Conservation (phyloP, 2,113 vertebrate genomes). For the Sebastes schlegelii region DNA sequence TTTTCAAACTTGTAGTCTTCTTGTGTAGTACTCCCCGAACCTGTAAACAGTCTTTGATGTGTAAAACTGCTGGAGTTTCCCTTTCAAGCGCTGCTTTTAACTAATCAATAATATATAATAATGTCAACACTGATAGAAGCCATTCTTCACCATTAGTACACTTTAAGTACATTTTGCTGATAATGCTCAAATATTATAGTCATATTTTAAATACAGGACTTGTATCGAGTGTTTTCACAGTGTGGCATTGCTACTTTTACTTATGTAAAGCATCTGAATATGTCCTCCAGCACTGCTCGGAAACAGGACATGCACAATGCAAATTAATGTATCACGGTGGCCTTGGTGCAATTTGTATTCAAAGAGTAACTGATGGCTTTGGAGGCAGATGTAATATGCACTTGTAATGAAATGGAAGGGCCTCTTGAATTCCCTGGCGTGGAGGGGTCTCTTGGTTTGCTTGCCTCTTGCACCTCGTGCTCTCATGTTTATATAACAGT, state of each 20-base stretch:
- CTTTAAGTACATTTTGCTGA: neutral
- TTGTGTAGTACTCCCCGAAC: neutral
- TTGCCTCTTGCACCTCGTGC: constrained; percentile 81
- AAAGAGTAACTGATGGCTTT: constrained; percentile 72
- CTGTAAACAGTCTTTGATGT: neutral
- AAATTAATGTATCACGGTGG: constrained; percentile 58
- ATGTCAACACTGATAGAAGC: neutral
- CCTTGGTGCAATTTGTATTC: constrained; percentile 75
- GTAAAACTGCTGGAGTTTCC: neutral
- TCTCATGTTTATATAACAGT: constrained; percentile 93
- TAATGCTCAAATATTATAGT: neutral
- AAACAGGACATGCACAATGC: constrained; percentile 36
- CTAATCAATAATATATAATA: neutral
- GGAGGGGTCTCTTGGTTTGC: constrained; percentile 77
- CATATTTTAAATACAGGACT: neutral
- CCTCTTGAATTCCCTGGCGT: constrained; percentile 76
- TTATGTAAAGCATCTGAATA: constrained; percentile 24
- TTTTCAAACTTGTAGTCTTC: neutral
- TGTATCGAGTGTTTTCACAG: neutral
- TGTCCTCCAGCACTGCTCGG: neutral
- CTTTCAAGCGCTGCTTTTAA: neutral
- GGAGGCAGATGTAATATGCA: constrained; percentile 82
- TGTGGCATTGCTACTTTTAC: neutral
- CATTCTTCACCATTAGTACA: constrained; percentile 4
- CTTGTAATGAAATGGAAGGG: constrained; percentile 83